These are phyloP conservation scores for Alviniconcha strummeri DNA, from an alignment of 2,888 invertebrate genomes.

Conservation along the genomic window DNA sequence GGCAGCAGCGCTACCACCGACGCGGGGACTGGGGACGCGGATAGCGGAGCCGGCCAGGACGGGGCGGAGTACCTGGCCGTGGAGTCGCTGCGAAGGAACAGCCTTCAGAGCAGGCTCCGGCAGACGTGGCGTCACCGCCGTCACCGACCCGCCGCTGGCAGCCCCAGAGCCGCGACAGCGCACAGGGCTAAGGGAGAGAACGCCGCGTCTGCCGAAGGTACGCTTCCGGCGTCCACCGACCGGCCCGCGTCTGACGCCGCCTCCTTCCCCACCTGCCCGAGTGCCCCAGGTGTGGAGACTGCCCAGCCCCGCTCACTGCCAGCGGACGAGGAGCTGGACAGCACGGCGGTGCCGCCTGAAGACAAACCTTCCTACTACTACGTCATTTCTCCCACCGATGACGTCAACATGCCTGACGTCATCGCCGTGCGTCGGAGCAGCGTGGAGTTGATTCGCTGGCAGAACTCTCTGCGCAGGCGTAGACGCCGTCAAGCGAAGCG, in stretches of 20 bases:
- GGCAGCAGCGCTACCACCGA: not conserved
- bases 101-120: slow-evolving; percentile 23
- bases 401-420: slow-evolving; percentile 31
- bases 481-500: slow-evolving; percentile 30
- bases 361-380: slow-evolving; percentile 24
- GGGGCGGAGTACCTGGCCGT: slow-evolving; percentile 4
- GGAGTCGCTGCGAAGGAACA: slow-evolving; percentile 22
- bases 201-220: too few relatives aligned
- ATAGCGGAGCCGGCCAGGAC: not conserved
- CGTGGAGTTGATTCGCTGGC: slow-evolving; percentile 31
- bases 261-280: not conserved
- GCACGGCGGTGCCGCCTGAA: not conserved
- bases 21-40: not conserved
- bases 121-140: slow-evolving; percentile 23
- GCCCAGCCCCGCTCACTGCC: not conserved
- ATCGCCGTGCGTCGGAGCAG: slow-evolving; percentile 29
- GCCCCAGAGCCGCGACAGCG: not conserved
- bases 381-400: slow-evolving; percentile 35
- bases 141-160: not conserved
- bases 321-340: not conserved
- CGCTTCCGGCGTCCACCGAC: not conserved
- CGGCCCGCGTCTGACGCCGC: not conserved
- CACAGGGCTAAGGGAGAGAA: not conserved
- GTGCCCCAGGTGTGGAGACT: not conserved
- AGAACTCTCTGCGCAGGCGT: slow-evolving; percentile 27